phyloP scores from a whole-genome alignment of 2,888 invertebrate species.

The Fragum sueziense region DNA sequence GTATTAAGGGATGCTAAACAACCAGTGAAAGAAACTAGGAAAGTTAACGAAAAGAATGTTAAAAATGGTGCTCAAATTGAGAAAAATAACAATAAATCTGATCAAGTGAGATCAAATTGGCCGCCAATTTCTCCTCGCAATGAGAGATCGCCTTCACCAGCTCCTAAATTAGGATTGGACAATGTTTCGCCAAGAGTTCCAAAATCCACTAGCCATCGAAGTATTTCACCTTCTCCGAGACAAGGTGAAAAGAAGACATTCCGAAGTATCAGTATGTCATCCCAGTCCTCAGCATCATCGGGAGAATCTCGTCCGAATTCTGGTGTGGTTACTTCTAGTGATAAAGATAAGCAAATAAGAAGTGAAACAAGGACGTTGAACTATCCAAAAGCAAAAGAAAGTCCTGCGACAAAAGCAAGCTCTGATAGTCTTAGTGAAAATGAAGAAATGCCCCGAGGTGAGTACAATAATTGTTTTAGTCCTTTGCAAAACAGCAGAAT shows the following conservation, averaged over 20 bases:
- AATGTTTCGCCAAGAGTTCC: conserved; percentile 29
- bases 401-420: conserved; percentile 44
- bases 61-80: conserved; percentile 13
- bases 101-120: background rate
- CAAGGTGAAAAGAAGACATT: conserved; percentile 61
- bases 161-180: conserved; percentile 35
- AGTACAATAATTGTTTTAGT: too few species aligned
- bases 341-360: conserved; percentile 54
- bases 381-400: conserved; percentile 53
- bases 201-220: conserved; percentile 47
- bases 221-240: conserved; percentile 61
- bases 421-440: conserved; percentile 67
- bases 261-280: conserved; percentile 69
- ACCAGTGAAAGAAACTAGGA: background rate
- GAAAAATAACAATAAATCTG: background rate
- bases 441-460: too few species aligned
- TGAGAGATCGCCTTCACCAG: conserved; percentile 54
- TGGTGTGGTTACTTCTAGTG: conserved; percentile 33
- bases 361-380: conserved; percentile 70
- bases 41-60: background rate
- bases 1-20: background rate
- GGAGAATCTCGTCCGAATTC: conserved; percentile 55
- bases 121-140: conserved; percentile 43
- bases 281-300: conserved; percentile 67
- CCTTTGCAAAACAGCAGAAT: too few species aligned